These are phyloP conservation scores for Coptodon bakossiorum DNA, from an alignment of 2,113 vertebrate genomes.

Conservation along the genomic window DNA sequence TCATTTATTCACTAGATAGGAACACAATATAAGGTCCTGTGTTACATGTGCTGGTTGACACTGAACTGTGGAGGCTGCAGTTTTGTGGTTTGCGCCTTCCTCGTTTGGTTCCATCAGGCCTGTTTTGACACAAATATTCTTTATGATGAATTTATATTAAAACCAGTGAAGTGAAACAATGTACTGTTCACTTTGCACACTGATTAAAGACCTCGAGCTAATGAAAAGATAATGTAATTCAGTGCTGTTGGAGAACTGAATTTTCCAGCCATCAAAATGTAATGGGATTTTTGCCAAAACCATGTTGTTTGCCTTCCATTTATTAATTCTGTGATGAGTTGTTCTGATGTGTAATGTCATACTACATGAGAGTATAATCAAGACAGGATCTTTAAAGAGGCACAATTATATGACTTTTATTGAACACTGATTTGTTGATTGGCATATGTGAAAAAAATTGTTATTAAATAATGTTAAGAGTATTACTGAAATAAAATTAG, in stretches of 20 bases:
- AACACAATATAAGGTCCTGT: background rate
- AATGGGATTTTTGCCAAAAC: conserved; percentile 16
- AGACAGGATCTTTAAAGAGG: background rate
- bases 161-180: background rate
- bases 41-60: background rate
- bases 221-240: background rate
- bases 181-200: background rate
- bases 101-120: background rate
- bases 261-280: conserved; percentile 2
- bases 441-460: background rate
- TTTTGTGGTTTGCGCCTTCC: background rate
- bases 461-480: background rate
- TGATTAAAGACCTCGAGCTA: background rate
- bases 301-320: background rate
- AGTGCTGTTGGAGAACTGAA: background rate
- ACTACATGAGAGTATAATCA: background rate
- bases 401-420: background rate
- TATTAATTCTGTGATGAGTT: background rate
- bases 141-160: background rate
- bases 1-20: background rate
- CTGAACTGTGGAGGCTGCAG: background rate
- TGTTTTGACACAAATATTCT: background rate
- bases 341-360: conserved; percentile 3
- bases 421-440: background rate
- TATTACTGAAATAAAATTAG: background rate